Conservation (phyloP, 2,113 vertebrate genomes). For the Grus americana region DNA sequence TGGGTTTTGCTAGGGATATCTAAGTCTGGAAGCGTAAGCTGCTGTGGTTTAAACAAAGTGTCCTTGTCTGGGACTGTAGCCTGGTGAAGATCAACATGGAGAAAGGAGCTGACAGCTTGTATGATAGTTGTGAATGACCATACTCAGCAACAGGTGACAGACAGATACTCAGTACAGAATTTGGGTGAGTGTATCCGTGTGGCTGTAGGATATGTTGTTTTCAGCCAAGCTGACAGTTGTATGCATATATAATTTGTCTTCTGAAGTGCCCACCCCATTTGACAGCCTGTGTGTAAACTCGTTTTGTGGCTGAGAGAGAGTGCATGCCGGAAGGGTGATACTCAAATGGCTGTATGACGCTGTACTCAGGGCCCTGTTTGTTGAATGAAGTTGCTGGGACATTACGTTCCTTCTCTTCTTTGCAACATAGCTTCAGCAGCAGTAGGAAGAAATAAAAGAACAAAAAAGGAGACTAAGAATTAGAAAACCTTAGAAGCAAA, state of each 20-base stretch:
- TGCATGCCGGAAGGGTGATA: fast-evolving
- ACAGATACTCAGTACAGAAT: neutral
- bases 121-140: neutral
- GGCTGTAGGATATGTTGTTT: neutral
- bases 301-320: neutral
- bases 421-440: neutral
- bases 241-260: neutral
- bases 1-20: neutral
- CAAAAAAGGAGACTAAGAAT: neutral
- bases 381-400: neutral
- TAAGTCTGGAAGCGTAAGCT: neutral
- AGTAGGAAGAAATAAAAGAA: neutral
- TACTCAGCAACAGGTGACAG: neutral
- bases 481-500: neutral
- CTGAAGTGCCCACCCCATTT: neutral
- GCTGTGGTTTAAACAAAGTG: neutral
- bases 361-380: neutral
- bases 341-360: neutral
- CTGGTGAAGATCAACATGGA: neutral
- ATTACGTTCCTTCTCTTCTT: neutral
- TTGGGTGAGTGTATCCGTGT: neutral
- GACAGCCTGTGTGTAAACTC: neutral
- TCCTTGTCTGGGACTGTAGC: neutral
- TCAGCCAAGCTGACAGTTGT: neutral
- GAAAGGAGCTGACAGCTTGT: neutral